Evolutionary conservation across 1,140 invertebrate species (phyloP).

Genomic region (Zophobas morio): DNA sequence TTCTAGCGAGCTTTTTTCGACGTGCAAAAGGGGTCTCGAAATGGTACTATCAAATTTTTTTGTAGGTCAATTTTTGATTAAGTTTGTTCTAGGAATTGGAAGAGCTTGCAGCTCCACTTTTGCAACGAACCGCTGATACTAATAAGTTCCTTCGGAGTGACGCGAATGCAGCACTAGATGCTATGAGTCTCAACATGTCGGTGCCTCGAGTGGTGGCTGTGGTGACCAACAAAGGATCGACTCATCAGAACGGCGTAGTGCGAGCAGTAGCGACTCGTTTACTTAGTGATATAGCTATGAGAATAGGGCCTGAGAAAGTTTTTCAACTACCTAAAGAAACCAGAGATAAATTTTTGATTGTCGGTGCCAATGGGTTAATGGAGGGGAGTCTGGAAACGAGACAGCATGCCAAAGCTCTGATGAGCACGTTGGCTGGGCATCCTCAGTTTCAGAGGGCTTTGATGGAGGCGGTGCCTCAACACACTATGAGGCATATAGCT

Average conservation of each 20-base stretch:
- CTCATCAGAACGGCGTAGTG: conserved; percentile 90
- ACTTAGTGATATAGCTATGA: conserved; percentile 79
- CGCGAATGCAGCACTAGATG: conserved; percentile 84
- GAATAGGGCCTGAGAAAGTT: conserved; percentile 81
- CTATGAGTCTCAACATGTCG: conserved; percentile 82
- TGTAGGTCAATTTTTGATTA: not conserved
- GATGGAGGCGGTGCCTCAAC: conserved; percentile 76
- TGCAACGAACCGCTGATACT: conserved; percentile 92
- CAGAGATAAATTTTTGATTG: conserved; percentile 84
- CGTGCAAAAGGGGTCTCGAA: conserved; percentile 82
- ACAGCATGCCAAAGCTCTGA: conserved; percentile 79
- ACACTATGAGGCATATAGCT: conserved; percentile 77
- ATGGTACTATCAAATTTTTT: conserved; percentile 69
- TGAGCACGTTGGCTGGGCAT: conserved; percentile 73
- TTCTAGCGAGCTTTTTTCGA: conserved; percentile 82
- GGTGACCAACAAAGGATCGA: conserved; percentile 71
- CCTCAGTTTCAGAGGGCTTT: conserved; percentile 76
- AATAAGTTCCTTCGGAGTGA: conserved; percentile 93
- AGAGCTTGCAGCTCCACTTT: conserved; percentile 82
- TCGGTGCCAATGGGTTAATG: conserved; percentile 85
- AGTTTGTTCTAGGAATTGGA: conserved; percentile 81
- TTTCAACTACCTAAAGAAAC: conserved; percentile 84
- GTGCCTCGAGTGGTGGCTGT: conserved; percentile 72
- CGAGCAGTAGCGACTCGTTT: conserved; percentile 85
- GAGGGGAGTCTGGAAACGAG: conserved; percentile 92